Evolutionary conservation across 1,140 invertebrate species (phyloP).

Genomic region (Rhyacophila brunnea): DNA sequence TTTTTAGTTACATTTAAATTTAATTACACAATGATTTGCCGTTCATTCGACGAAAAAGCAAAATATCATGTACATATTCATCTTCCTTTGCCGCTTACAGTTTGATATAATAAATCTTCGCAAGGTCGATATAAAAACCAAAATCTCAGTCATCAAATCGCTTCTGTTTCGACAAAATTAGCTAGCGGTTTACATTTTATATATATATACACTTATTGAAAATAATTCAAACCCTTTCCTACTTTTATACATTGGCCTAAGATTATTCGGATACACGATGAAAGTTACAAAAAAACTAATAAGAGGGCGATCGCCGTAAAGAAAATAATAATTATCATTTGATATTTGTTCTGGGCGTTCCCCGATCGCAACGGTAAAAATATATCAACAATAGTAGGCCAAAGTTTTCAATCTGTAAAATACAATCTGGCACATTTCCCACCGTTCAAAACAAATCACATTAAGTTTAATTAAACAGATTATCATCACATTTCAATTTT

Average conservation of each 20-base stretch:
- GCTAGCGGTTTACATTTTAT: not conserved
- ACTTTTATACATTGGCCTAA: not conserved
- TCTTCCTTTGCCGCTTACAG: too few species aligned
- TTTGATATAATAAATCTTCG: too few species aligned
- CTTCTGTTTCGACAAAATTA: not conserved
- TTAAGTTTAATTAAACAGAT: conserved; percentile 12
- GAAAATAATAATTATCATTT: too few species aligned
- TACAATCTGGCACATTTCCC: conserved; percentile 16
- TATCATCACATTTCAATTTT: conserved; percentile 6
- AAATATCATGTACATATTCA: not conserved
- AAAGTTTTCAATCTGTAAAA: too few species aligned
- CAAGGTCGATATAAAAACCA: not conserved
- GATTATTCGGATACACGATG: conserved; percentile 3
- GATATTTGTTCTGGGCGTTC: too few species aligned
- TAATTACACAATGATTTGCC: not conserved
- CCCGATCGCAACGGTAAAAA: conserved; percentile 1
- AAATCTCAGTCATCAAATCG: not conserved
- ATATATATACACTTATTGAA: not conserved
- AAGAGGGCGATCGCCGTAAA: too few species aligned
- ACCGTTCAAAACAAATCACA: conserved; percentile 24
- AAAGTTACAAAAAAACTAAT: not conserved
- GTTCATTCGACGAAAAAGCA: not conserved
- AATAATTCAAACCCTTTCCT: not conserved
- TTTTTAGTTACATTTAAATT: not conserved
- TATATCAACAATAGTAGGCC: not conserved